These are phyloP conservation scores for Nestor notabilis DNA, from an alignment of 2,113 vertebrate genomes.

Conservation along the genomic window DNA sequence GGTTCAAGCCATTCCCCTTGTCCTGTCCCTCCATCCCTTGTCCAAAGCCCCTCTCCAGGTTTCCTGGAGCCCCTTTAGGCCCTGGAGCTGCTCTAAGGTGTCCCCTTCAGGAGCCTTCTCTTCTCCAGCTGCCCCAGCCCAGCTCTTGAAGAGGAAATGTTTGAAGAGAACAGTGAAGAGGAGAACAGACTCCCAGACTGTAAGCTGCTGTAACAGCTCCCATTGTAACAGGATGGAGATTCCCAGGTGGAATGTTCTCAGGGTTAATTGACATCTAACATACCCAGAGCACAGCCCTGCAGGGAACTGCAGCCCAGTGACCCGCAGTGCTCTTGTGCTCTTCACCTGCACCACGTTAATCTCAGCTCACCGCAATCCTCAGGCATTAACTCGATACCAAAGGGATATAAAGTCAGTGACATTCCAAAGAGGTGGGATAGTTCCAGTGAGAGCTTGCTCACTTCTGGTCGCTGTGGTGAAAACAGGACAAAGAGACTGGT, in stretches of 20 bases:
- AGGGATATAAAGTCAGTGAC: background rate
- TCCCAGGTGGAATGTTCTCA: background rate
- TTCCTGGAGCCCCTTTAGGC: no score
- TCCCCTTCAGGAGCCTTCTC: background rate
- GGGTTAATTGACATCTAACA: background rate
- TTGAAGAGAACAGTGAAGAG: background rate
- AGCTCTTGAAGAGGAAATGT: background rate
- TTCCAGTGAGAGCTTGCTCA: background rate
- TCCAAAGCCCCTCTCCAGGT: no score
- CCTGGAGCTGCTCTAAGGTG: background rate
- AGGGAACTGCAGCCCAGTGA: background rate
- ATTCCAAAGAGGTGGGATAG: background rate
- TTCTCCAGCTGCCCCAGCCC: background rate
- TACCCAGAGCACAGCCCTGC: background rate
- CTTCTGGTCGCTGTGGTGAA: background rate
- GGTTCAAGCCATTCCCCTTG: no score
- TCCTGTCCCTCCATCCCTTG: no score
- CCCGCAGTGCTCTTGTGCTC: background rate
- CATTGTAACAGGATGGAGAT: accelerated
- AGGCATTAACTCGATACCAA: background rate
- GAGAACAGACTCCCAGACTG: background rate
- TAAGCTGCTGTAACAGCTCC: accelerated
- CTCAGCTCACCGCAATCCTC: background rate
- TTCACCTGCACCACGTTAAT: background rate
- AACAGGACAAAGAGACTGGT: accelerated